A percentile compares a stretch with the other conserved stretches of the same genome.
These are phyloP conservation scores for Spodoptera littoralis DNA, from an alignment of 2,888 invertebrate genomes.

Conservation along the genomic window DNA sequence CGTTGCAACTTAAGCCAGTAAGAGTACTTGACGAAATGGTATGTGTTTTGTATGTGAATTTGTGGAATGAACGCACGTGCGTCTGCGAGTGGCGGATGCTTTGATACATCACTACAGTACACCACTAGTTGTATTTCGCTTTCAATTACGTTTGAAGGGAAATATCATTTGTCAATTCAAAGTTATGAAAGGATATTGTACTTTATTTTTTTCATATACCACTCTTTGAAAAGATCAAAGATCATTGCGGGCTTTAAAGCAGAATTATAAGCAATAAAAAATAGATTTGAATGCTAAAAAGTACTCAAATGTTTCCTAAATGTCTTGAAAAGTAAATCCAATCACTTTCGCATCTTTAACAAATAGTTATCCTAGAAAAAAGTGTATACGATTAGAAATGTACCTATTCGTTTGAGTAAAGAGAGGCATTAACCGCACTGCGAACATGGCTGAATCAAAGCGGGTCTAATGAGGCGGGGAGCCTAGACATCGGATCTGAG, in stretches of 20 bases:
- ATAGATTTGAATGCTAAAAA: neutral
- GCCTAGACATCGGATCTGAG: constrained; percentile 68
- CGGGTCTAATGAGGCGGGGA: constrained; percentile 77
- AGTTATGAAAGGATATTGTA: neutral
- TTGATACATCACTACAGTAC: constrained; percentile 54
- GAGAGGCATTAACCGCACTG: constrained; percentile 72
- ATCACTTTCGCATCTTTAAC: neutral
- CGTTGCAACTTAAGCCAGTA: constrained; percentile 72
- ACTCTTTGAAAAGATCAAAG: neutral
- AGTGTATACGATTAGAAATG: constrained; percentile 63
- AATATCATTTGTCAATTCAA: constrained; percentile 38
- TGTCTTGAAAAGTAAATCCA: neutral
- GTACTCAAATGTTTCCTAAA: neutral
- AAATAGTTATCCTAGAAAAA: constrained; percentile 34
- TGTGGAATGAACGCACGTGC: constrained; percentile 64
- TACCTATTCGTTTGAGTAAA: constrained; percentile 57
- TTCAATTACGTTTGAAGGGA: constrained; percentile 17
- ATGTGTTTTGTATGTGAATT: constrained; percentile 71
- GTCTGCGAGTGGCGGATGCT: constrained; percentile 60
- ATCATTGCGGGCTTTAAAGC: neutral
- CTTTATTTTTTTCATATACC: neutral
- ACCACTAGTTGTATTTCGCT: constrained; percentile 37
- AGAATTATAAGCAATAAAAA: neutral
- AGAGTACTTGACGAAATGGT: constrained; percentile 73
- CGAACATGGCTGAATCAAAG: constrained; percentile 70